Base-by-base conservation (phyloP, 2,113 vertebrate species). In the Hypanus sabinus region DNA sequence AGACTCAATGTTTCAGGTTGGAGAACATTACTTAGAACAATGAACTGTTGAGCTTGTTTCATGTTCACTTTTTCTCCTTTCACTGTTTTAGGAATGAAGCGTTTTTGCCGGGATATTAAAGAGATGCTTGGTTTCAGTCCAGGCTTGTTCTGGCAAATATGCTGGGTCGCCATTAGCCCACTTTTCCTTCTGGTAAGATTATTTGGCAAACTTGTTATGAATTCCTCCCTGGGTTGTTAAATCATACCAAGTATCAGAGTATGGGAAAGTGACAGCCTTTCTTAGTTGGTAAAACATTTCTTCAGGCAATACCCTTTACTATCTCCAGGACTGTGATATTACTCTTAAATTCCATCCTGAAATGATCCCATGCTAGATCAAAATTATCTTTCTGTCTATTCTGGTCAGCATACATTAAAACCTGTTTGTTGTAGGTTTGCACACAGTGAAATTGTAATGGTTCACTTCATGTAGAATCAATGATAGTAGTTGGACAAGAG, bases 91-190 rank as follows among this genome's bases (percentile, higher is more conserved):
- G 99, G 99, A 16, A 97, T 99, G 95, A 97, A 96, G 71, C 98
- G 98, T 94, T 99, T 99, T 95, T 99, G 98, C 96, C 97, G 97
- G 0, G 98, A 99, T 1, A 94, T 99, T 95, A 97, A 98, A 62
- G 95, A 97, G 94, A 99, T 99, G 99, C 96, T 99, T 0, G 99
- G 99, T 94, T 99, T 99, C 96, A 97, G 97, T 95, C 99, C 99
- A 0, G 98, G 99, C 55, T 97, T 96, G 96, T 99, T 98, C 95
- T 99, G 99, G 99, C 96, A 96, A 95, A 95, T 99, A 94, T 99
- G 99, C 96, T 99, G 99, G 99, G 97, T 97, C 1, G 98, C 96
- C 94, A 97, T 99, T 95, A 99, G 99, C 94, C 99, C 99, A 60
- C 95, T 97, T 94, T 98, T 99, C 95, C 97, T 99, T 94, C 95